A percentile compares a stretch with the other conserved stretches of the same genome.
Evolutionary conservation across 2,113 vertebrate species (phyloP).

Genomic region (Chionis minor): DNA sequence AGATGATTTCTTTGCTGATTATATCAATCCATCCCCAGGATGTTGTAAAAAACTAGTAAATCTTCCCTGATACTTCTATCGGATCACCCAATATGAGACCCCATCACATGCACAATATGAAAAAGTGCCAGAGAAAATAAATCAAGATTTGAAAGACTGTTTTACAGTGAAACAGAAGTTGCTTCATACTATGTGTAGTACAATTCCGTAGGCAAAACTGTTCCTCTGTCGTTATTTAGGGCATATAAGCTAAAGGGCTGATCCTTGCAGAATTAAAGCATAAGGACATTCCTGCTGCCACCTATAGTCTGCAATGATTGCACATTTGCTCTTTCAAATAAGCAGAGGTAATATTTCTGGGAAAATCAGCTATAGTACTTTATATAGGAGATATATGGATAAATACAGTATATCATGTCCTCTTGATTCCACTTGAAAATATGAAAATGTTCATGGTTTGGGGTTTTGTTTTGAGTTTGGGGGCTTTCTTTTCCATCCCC

Average conservation of each 20-base stretch:
- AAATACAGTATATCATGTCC: not conserved
- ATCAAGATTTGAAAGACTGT: slow-evolving; percentile 4
- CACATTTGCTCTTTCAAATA: not conserved
- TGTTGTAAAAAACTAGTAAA: not conserved
- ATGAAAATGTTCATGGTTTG: not conserved
- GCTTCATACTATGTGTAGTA: not conserved
- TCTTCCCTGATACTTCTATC: not conserved
- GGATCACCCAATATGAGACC: not conserved
- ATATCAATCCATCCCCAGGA: not conserved
- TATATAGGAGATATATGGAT: not conserved
- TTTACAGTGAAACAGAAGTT: not conserved
- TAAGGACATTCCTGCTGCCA: slow-evolving; percentile 33
- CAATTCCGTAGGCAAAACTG: not conserved
- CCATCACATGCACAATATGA: not conserved
- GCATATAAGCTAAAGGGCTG: not conserved
- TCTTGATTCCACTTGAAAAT: slow-evolving; percentile 27
- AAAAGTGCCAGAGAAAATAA: slow-evolving; percentile 24
- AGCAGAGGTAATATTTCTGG: not conserved
- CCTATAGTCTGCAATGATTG: slow-evolving; percentile 6
- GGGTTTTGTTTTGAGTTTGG: not conserved
- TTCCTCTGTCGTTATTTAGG: not conserved
- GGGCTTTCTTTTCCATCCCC: not conserved
- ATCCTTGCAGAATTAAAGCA: not conserved
- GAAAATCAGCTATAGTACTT: not conserved
- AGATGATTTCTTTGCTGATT: slow-evolving; percentile 7